Base-by-base conservation (phyloP, 2,797 vertebrate genomes). In the Melanotaenia boesemani region DNA sequence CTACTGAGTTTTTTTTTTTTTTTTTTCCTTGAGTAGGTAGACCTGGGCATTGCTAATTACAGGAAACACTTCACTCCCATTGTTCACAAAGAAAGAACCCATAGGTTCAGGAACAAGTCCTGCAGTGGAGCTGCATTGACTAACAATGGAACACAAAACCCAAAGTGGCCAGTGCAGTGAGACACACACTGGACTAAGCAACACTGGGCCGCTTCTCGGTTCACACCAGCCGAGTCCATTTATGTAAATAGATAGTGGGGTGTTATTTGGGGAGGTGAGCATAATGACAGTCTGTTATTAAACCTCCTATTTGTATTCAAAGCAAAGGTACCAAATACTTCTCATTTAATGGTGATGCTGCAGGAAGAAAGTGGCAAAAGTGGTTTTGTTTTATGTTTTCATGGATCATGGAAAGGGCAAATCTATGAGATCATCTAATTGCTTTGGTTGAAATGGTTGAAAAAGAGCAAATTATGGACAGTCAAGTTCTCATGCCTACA, bases 351-450 rank as follows among this genome's bases (percentile, higher is more conserved):
- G 68, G 74, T 39, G 62, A 62, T 6, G 62, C 60, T 63, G 48
- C 55, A 30, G 46, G 41, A n/a, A 68, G 36, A 70, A 66, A 77
- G 70, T 62, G 52, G 63, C 48, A 57, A 60, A n/a, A n/a, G n/a
- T 9, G 76, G 61, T 81, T 86, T 72, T 83, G 56, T 68, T 83
- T 84, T 44, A 22, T 73, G 57, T 54, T 69, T 79, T 79, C 59
- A 7, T 20, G 84, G 81, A 91, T 87, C 80, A 80, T 46, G 18
- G 83, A 89, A 83, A 89, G 81, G 77, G 77, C 75, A 84, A 67
- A 59, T 55, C 22, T 1, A 70, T 90, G 85, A 90, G 83, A 82
- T 92, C 91, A 93, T 89, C 81, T 89, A 88, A 88, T 88, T 87
- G 77, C 86, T 79, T 71, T 80, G 84, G 83, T 83, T 67, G 58